Base-by-base conservation (phyloP, 2,888 invertebrate genomes). In the Mesorhabditis spiculigera region DNA sequence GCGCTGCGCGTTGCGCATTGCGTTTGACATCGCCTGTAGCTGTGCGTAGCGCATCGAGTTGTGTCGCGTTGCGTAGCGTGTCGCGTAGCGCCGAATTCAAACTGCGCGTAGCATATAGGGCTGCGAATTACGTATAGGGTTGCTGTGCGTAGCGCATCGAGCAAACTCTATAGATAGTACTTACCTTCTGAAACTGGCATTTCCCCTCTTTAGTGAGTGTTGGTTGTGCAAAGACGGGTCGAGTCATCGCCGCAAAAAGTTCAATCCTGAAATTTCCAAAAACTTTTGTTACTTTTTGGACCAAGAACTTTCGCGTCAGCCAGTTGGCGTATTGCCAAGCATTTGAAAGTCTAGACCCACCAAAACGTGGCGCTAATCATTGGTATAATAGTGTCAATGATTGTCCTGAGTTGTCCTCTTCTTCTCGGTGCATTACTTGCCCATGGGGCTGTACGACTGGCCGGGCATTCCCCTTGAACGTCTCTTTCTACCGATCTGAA, bases 131-230 rank as follows among this genome's bases (percentile, higher is more conserved):
- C 28, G 28, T 28, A 28, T 28, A 28, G 28, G 28, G 28, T 28
- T 28, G 28, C 28, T 28, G 28, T 28, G 28, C 28, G 28, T 28
- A 28, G 28, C 28, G 28, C 28, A 28, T 28, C 28, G 28, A 28
- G 28, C 28, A 3, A 28, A 28, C 28, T 28, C 28, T 1, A 28
- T 28, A 28, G 28, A 28, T 28, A 28, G 28, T 28, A 28, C 8
- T 50, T n/a, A 50, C 58, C n/a, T 50, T 50, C 58, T 50, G 58
- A 50, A 50, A 50, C n/a, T 50, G 58, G n/a, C 58, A 50, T 50
- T 50, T 50, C 58, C 58, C 58, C n/a, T 50, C 58, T 10, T n/a
- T 10, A 13, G 58, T 50, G 8, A 50, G n/a, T 50, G 58, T 50
- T 10, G 58, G 58, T 50, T 50, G 58, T n/a, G 10, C 58, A n/a